These are phyloP conservation scores for Metallyticus violacea DNA, from an alignment of 2,888 invertebrate species.

Conservation along the genomic window DNA sequence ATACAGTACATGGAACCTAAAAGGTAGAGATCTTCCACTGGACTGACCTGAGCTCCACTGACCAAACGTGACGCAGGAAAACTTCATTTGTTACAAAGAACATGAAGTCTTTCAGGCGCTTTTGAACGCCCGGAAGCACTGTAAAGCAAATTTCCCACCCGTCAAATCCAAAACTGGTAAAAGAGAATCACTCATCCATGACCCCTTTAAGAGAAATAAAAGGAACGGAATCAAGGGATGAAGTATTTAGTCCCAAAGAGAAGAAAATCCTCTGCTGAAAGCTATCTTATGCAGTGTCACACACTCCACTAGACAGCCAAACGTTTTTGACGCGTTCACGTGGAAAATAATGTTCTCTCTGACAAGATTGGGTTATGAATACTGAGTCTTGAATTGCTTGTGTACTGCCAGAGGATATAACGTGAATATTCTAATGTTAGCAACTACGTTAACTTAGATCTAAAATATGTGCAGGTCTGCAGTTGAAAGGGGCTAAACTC, in stretches of 20 bases:
- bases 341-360: not conserved
- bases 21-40: not conserved
- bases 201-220: not conserved
- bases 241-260: too few relatives aligned
- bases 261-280: too few relatives aligned
- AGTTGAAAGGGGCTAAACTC: not conserved
- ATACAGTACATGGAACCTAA: too few relatives aligned
- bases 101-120: too few relatives aligned
- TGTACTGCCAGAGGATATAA: not conserved
- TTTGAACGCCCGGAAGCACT: not conserved
- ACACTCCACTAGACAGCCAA: too few relatives aligned
- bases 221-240: not conserved
- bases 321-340: too few relatives aligned
- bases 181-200: not conserved
- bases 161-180: too few relatives aligned
- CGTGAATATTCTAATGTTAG: not conserved
- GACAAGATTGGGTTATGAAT: not conserved
- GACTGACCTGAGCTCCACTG: too few relatives aligned
- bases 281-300: too few relatives aligned
- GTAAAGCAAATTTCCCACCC: not conserved
- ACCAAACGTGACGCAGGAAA: not conserved
- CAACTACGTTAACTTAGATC: not conserved
- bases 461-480: not conserved
- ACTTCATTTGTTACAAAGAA: not conserved
- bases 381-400: too few relatives aligned